Conservation (phyloP, 23 tunicate genomes). For the Corella eumyota region DNA sequence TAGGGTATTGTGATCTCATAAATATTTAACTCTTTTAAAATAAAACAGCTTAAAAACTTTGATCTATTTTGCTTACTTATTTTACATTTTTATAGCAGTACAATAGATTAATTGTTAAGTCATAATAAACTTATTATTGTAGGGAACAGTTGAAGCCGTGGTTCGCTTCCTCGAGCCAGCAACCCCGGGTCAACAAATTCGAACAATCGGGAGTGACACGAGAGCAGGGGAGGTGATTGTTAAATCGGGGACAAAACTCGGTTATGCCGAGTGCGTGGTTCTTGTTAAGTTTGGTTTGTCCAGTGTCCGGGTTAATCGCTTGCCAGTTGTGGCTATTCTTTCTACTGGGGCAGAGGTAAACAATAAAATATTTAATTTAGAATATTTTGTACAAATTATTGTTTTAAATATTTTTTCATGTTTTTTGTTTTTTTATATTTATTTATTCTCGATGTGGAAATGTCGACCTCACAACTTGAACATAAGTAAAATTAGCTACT, state of each 20-base stretch:
- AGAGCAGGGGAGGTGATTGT: slow-evolving; percentile 25
- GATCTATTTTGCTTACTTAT: too few species aligned
- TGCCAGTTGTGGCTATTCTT: slow-evolving; percentile 68
- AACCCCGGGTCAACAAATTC: slow-evolving; percentile 54
- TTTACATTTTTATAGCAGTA: too few species aligned
- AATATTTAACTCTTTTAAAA: too few species aligned
- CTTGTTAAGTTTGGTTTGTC: slow-evolving; percentile 41
- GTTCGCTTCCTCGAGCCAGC: slow-evolving; percentile 15
- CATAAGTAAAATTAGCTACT: too few species aligned
- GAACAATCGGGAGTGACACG: slow-evolving; percentile 68
- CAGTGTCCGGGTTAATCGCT: slow-evolving; percentile 31
- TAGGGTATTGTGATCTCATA: too few species aligned
- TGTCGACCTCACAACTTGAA: neutral
- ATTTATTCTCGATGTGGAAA: neutral
- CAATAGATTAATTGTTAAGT: too few species aligned
- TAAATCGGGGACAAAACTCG: slow-evolving; percentile 56
- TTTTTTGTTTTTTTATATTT: neutral
- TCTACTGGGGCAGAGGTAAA: slow-evolving; percentile 77
- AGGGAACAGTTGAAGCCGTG: slow-evolving; percentile 51
- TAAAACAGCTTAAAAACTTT: too few species aligned
- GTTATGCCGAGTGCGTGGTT: slow-evolving; percentile 54
- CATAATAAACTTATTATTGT: neutral
- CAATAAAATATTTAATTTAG: neutral
- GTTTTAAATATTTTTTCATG: neutral
- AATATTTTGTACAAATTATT: neutral